phyloP scores from a whole-genome alignment of 2,888 invertebrate species.

The Bombylius major region DNA sequence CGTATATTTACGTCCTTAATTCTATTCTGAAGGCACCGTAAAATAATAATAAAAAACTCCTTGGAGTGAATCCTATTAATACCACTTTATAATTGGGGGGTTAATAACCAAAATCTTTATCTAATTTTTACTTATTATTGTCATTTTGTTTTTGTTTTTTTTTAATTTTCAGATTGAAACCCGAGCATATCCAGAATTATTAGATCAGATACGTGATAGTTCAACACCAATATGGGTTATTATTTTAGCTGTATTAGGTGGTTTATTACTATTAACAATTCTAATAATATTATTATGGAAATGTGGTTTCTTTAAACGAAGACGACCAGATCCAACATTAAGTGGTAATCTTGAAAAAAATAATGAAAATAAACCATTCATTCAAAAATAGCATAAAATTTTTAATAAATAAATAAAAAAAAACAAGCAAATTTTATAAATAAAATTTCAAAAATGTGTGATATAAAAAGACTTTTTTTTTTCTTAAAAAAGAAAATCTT shows the following conservation, averaged over 20 bases:
- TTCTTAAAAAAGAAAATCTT: background rate
- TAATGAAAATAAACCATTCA: constrained; percentile 54
- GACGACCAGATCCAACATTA: constrained; percentile 69
- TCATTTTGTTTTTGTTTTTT: background rate
- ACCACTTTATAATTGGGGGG: too few species aligned
- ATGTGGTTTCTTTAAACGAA: constrained; percentile 80
- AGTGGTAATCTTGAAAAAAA: constrained; percentile 69
- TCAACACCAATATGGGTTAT: constrained; percentile 79
- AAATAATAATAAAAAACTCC: too few species aligned
- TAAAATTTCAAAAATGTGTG: background rate
- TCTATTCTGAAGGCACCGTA: too few species aligned
- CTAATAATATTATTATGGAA: constrained; percentile 74
- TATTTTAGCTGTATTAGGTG: constrained; percentile 68
- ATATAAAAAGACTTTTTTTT: background rate
- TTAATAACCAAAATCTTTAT: too few species aligned
- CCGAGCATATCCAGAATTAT: constrained; percentile 68
- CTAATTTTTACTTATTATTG: too few species aligned
- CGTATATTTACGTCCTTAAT: too few species aligned
- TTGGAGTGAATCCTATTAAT: too few species aligned
- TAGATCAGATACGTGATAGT: constrained; percentile 59
- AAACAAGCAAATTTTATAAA: background rate
- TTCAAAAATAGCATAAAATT: background rate
- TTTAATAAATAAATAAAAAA: background rate
- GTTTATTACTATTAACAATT: constrained; percentile 67
- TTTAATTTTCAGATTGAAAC: constrained; percentile 59